phyloP scores from a whole-genome alignment of 2,113 vertebrate species.

The Anarrhichthys ocellatus region DNA sequence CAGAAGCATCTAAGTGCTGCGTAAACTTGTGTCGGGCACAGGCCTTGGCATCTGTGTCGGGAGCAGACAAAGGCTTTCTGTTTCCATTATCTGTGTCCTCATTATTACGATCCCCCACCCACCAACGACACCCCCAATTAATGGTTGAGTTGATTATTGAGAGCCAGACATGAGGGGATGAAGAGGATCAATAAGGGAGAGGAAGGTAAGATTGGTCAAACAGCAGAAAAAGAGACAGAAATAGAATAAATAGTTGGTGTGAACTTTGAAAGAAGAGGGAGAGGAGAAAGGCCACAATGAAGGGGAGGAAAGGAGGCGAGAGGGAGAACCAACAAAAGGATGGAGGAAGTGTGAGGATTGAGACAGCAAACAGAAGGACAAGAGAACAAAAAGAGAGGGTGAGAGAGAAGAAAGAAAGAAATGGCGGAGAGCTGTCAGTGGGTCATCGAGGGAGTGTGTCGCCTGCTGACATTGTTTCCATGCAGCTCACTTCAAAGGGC shows the following conservation, averaged over 20 bases:
- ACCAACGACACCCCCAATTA: slow-evolving; percentile 75
- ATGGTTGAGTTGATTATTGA: slow-evolving; percentile 72
- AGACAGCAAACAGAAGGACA: slow-evolving; percentile 56
- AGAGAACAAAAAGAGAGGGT: slow-evolving; percentile 43
- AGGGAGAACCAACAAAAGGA: slow-evolving; percentile 34
- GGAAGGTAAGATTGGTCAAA: slow-evolving; percentile 27
- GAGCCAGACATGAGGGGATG: slow-evolving; percentile 53
- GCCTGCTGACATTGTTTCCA: slow-evolving; percentile 83
- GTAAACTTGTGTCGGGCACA: neutral
- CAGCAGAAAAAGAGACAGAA: slow-evolving; percentile 23
- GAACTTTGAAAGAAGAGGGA: slow-evolving; percentile 37
- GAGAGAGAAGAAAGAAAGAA: slow-evolving; percentile 38
- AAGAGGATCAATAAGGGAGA: slow-evolving; percentile 21
- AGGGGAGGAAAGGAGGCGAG: slow-evolving; percentile 13
- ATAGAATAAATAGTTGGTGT: slow-evolving; percentile 23
- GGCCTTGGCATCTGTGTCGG: slow-evolving; percentile 44
- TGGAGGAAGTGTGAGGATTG: slow-evolving; percentile 56
- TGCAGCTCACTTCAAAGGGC: slow-evolving; percentile 83
- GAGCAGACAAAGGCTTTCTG: slow-evolving; percentile 55
- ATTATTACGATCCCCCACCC: slow-evolving; percentile 69
- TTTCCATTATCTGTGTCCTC: slow-evolving; percentile 70
- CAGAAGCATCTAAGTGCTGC: too few species aligned
- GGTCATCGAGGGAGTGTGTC: slow-evolving; percentile 74
- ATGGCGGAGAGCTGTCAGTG: slow-evolving; percentile 71
- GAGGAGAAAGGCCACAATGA: slow-evolving; percentile 39